Base-by-base conservation (phyloP, 2,113 vertebrate genomes). In the Platichthys stellatus region DNA sequence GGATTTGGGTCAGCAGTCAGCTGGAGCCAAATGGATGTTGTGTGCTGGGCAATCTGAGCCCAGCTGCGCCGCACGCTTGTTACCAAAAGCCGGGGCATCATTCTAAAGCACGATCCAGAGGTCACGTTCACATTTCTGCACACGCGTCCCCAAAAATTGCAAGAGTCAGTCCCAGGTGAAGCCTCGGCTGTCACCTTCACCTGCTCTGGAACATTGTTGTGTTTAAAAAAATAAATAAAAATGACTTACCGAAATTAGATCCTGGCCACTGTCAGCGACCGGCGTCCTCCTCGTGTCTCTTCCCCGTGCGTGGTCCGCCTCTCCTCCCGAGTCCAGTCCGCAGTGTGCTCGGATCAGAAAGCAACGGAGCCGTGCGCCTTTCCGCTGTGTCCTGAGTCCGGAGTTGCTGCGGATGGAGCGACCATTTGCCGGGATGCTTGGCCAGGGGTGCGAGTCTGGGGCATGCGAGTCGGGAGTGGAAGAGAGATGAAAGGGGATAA, bases 211-310 rank as follows among this genome's bases (percentile, higher is more conserved):
- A 68, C 40, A 43, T 13, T 43, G 40, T 18, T 51, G 47, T 51
- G 15, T 51, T 51, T 18, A 76, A 81, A 73, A 6, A 74, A 84
- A 61, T 43, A 24, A 31, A 31, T 5, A 31, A 31, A 31, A 31
- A 72, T 59, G 83, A 87, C 90, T 92, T 92, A 93, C 92, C 89
- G 64, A 81, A 80, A 88, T 80, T 59, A 72, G 85, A 78, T 86
- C 83, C 80, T 83, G 83, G 75, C 78, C 87, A 86, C 76, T 76
- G 61, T 74, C 31, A 31, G 31, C 31, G 31, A 31, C 31, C 31
- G 31, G 31, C 31, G 31, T 31, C 6, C 31, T 31, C 80, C 74
- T 85, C 49, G 80, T 81, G 74, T 77, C 51, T 78, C 81, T 63
- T 78, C 62, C 53, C 17, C 43, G 72, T 60, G 63, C 63, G 74